Base-by-base conservation (phyloP, 1,140 invertebrate species). In the Drosophila biarmipes region DNA sequence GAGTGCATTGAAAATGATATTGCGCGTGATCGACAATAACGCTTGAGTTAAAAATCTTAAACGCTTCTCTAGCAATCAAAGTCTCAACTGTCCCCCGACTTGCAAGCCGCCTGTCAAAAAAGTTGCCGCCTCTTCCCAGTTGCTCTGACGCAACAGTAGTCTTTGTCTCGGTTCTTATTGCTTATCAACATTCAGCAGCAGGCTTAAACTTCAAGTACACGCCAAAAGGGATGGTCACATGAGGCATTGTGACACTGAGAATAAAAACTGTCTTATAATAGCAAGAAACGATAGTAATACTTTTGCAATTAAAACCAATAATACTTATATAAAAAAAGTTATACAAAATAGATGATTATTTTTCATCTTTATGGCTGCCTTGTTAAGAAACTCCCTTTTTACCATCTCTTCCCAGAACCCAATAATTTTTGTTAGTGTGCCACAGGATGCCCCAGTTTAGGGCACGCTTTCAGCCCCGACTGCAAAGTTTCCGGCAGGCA, bases 161-260 rank as follows among this genome's bases (percentile, higher is more conserved):
- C 34, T 49, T 53, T 55, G 24, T 68, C 34, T 35, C 34, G 42
- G 24, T 34, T 69, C 63, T 43, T 55, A 69, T 55, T 56, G 63
- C 66, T 34, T 69, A 69, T 69, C 67, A 69, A 40, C 64, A 69
- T 69, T 69, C 67, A 69, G 64, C 27, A 69, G 63, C 67, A 69
- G 63, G 35, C 64, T 56, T 27, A 14, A 19, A 54, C 49, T 67
- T 49, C 15, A 17, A 49, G 40, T 42, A 19, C 12, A 34, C 31
- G 31, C 7, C 42, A 8, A 27, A 2, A 56, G 34, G 42, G 51
- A 56, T 56, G 42, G 10, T 10, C 19, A 15, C 63, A 63, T 69
- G 66, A 69, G 31, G 10, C 12, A 42, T 15, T 12, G 21, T 37
- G 21, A 40, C 29, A 51, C 48, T 24, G 19, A 19, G 12, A 17